Percentiles rank a stretch among this genome's conserved stretches.
phyloP scores from a whole-genome alignment of 2,888 invertebrate species.

The Marasmarcha lunaedactyla region DNA sequence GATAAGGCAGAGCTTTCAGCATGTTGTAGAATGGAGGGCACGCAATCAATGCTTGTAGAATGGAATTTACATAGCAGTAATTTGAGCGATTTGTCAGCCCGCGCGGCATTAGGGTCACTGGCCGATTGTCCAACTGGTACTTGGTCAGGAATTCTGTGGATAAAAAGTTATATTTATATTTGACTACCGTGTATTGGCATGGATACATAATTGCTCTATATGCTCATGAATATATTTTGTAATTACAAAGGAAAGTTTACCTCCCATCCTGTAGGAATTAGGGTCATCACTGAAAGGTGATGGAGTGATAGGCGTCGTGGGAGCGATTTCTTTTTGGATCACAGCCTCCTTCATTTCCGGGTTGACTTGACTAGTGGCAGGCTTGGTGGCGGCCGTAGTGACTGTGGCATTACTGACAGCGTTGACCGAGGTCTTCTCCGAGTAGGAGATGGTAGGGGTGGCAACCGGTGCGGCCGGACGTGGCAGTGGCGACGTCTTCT shows the following conservation, averaged over 20 bases:
- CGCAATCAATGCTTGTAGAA: constrained; percentile 91
- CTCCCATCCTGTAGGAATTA: constrained; percentile 77
- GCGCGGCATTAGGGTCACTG: constrained; percentile 86
- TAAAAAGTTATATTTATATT: background rate
- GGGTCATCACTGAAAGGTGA: constrained; percentile 74
- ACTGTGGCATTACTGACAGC: constrained; percentile 23
- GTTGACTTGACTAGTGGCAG: background rate
- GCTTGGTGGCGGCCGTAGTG: constrained; percentile 18
- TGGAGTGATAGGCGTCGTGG: constrained; percentile 44
- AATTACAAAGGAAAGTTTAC: constrained; percentile 51
- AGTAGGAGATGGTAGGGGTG: constrained; percentile 33
- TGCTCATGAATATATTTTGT: too few species aligned
- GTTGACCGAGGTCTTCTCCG: constrained; percentile 37
- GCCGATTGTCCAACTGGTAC: constrained; percentile 82
- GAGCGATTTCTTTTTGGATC: constrained; percentile 32
- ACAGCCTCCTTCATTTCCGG: constrained; percentile 20
- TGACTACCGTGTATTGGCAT: too few species aligned
- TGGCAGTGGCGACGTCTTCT: constrained; percentile 33
- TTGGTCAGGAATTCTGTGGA: constrained; percentile 80
- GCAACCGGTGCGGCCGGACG: constrained; percentile 19
- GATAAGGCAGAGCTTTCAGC: constrained; percentile 80
- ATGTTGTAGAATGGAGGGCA: constrained; percentile 97
- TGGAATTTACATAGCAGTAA: constrained; percentile 97
- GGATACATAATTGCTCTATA: too few species aligned
- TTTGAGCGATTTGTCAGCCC: constrained; percentile 94